These are phyloP conservation scores for Venturia canescens DNA, from an alignment of 1,140 invertebrate species.

Conservation along the genomic window DNA sequence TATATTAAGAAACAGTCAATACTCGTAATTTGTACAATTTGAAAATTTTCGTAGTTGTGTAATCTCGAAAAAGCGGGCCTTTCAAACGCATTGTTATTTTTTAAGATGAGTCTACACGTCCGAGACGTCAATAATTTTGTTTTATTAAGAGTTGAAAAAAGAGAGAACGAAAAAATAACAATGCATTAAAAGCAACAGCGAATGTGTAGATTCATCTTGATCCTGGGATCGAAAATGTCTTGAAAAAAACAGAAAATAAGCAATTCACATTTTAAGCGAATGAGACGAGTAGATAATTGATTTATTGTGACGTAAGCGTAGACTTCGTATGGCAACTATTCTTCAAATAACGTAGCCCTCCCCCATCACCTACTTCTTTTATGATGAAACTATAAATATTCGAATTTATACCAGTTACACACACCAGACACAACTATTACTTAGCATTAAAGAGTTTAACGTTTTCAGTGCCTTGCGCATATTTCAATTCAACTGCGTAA, in stretches of 20 bases:
- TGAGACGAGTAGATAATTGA: not conserved
- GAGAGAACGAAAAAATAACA: no score
- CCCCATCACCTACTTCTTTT: not conserved
- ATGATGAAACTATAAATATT: no score
- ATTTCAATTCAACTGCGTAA: no score
- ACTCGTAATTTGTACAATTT: conserved; percentile 5
- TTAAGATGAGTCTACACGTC: no score
- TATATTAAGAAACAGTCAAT: conserved; percentile 10
- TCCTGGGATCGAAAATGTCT: not conserved
- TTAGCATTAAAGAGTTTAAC: not conserved
- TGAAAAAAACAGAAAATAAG: not conserved
- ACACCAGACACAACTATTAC: not conserved
- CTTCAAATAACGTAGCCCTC: not conserved
- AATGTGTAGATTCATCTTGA: not conserved
- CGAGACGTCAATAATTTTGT: no score
- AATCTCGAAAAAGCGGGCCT: not conserved
- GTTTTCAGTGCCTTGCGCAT: no score
- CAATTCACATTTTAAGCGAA: not conserved
- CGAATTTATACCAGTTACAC: not conserved
- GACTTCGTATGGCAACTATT: not conserved
- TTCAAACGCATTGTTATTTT: not conserved
- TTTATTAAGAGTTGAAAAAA: no score
- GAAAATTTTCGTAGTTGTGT: not conserved
- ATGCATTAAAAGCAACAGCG: no score
- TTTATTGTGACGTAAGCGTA: not conserved